Evolutionary conservation across 1,140 invertebrate species (phyloP), one percentile per base, ranked within the genome.

Genomic region (Ostrea edulis): DNA sequence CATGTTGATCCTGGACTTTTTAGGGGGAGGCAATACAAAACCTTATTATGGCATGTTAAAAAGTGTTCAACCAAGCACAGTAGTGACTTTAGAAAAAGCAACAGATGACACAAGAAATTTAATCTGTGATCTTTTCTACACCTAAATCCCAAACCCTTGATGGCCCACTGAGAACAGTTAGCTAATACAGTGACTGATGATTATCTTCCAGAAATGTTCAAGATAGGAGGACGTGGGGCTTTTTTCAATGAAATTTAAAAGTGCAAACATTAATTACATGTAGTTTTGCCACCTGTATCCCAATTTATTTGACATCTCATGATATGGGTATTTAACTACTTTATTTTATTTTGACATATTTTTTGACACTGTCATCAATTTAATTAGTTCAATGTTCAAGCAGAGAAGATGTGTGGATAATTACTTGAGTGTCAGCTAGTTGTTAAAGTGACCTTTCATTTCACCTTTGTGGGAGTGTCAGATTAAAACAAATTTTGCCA

Each of bases 311-410:
- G 68, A 77, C 68, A 77, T 25, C 68, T 77, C 22, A 77, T 44
- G 68, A 77, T 77, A 77, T 25, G 17, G 68, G 22, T 77, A 77
- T 77, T 77, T 77, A 29, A 77, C 9, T n/a, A 17, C 14, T 20
- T n/a, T 62, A 62, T 62, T n/a, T 62, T n/a, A 62, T 20, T 62
- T 29, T 77, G 68, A 77, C 68, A 35, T n/a, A 77, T 77, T 77
- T 17, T 9, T 35, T 77, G 68, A 77, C 68, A 77, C 68, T 77
- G 29, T 17, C 29, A 35, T 9, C 8, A 25, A 35, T 77, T 77
- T 77, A 25, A 22, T 29, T 77, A 14, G 29, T 77, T 22, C 29
- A 77, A 77, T 77, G 25, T 29, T 25, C 22, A 77, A 77, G 25
- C 12, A 77, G 25, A 77, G 25, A 77, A 35, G 25, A 29, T 25